Evolutionary conservation across 2,888 invertebrate genomes (phyloP).

Genomic region (Meta bourneti): DNA sequence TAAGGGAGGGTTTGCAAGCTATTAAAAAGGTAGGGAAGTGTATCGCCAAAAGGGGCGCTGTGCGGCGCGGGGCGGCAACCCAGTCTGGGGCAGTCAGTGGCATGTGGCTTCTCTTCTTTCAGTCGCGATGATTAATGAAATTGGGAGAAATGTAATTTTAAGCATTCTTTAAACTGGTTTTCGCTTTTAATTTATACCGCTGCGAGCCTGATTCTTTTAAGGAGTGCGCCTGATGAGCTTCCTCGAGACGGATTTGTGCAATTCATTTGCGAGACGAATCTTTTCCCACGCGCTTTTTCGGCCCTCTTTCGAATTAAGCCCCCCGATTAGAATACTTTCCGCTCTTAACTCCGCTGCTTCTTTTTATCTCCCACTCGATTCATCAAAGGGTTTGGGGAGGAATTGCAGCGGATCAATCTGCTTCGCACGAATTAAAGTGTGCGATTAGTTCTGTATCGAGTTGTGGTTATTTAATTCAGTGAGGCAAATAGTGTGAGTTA

Average conservation of each 20-base stretch:
- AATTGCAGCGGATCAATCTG: too few species aligned
- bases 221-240: conserved; percentile 72
- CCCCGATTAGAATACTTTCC: conserved; percentile 58
- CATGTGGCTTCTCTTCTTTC: conserved; percentile 72
- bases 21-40: too few species aligned
- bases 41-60: conserved; percentile 5
- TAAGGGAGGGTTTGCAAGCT: too few species aligned
- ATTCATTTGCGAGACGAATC: conserved; percentile 55
- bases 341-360: not conserved
- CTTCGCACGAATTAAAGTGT: too few species aligned
- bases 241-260: conserved; percentile 67
- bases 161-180: conserved; percentile 77
- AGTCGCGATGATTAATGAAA: conserved; percentile 77
- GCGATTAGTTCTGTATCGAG: too few species aligned
- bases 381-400: too few species aligned
- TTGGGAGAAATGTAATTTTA: conserved; percentile 77
- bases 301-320: conserved; percentile 52
- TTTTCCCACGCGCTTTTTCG: conserved; percentile 35
- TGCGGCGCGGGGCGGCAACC: conserved; percentile 40
- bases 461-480: too few species aligned
- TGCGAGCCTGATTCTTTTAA: conserved; percentile 72
- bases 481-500: too few species aligned
- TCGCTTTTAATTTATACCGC: conserved; percentile 76
- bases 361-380: not conserved
- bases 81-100: conserved; percentile 60